Evolutionary conservation across 2,113 vertebrate species (phyloP), one percentile per base, ranked within the genome.

Genomic region (Dolichallabes microphthalmus): DNA sequence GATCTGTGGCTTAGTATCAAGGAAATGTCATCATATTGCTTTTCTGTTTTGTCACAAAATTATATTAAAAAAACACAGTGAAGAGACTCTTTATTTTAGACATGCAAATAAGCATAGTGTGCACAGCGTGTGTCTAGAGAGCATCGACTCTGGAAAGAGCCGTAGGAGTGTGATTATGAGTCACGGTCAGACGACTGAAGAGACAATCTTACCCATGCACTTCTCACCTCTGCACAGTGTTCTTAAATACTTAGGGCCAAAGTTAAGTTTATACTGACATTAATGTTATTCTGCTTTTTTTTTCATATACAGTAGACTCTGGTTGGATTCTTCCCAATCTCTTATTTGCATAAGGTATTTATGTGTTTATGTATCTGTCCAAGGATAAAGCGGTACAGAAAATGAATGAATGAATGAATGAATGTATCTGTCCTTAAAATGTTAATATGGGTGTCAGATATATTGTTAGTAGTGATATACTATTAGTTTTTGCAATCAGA

Each of bases 121-220:
- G 19, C 50, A 79, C 60, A 79, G 55, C 4, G 12, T 58, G 75
- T 80, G 58, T 87, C 76, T 87, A 87, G 78, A 84, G 74, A 84
- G 82, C 76, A n/a, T 17, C 30, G n/a, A 74, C 52, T 79, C 35
- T 87, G 86, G 78, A 87, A 85, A 80, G 71, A 76, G 69, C 63
- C 30, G 78, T 76, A 75, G 86, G 76, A 74, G 82, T 75, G 82
- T 81, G 30, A 58, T 17, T 19, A 66, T 87, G 83, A 87, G 68
- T 87, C 86, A 87, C 64, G 63, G 63, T 52, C 75, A 77, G 27
- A 74, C 60, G 22, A 20, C 35, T 80, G 64, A 85, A 32, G 76
- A 73, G 66, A 68, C 35, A 32, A 60, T 39, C 30, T 66, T 20
- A 71, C 66, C 52, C 50, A n/a, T 85, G 58, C 35, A 55, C 71